A percentile compares a stretch with the other conserved stretches of the same genome.
These are phyloP conservation scores for Siniperca obscura DNA, from an alignment of 2,797 vertebrate genomes.

Conservation along the genomic window DNA sequence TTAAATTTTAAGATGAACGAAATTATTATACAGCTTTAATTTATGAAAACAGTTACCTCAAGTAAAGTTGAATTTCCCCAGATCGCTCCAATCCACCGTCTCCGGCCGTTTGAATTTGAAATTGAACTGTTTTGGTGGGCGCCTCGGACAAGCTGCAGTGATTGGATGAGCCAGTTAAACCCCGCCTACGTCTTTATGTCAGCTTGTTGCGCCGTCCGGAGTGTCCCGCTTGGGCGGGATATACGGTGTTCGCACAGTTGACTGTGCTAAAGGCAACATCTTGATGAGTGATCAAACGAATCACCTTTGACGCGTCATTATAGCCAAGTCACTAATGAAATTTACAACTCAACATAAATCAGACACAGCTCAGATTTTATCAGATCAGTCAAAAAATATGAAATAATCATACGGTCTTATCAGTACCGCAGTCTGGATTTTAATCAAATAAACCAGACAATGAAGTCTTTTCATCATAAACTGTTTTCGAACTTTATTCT, in stretches of 20 bases:
- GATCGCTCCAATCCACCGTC: fast-evolving
- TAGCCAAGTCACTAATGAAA: not conserved
- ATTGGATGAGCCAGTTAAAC: slow-evolving; percentile 68
- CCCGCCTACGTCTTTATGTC: not conserved
- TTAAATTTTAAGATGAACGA: fast-evolving
- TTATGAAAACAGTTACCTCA: slow-evolving; percentile 22
- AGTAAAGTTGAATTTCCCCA: fast-evolving
- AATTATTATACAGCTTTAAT: not conserved
- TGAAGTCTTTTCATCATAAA: slow-evolving; percentile 56
- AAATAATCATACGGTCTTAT: not conserved
- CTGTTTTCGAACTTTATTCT: slow-evolving; percentile 82
- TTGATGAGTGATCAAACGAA: not conserved
- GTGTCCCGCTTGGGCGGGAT: slow-evolving; percentile 44
- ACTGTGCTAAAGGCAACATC: fast-evolving
- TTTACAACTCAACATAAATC: not conserved
- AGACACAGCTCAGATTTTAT: not conserved
- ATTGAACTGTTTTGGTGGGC: slow-evolving; percentile 62
- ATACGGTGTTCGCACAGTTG: too few relatives aligned
- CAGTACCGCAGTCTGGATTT: not conserved
- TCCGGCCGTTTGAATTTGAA: slow-evolving; percentile 81
- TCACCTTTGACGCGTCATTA: too few relatives aligned
- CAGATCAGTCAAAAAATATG: not conserved
- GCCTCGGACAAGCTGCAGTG: slow-evolving; percentile 15
- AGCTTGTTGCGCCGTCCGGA: fast-evolving
- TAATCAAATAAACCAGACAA: slow-evolving; percentile 17